A percentile compares a stretch with the other conserved stretches of the same genome.
These are phyloP conservation scores for Mythimna impura DNA, from an alignment of 2,888 invertebrate genomes.

Conservation along the genomic window DNA sequence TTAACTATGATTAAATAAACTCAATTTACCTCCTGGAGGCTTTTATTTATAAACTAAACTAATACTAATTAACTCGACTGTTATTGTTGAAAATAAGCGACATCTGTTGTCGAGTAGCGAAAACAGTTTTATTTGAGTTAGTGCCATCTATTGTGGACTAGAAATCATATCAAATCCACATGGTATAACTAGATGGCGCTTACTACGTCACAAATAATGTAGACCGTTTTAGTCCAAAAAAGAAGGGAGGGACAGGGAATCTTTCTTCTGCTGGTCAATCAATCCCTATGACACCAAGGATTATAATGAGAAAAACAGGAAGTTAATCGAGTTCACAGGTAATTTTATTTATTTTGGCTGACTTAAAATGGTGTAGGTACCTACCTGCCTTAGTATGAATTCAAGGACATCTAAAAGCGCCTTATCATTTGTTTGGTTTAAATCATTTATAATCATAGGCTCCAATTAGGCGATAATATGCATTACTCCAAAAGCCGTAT, in stretches of 20 bases:
- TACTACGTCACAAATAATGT: background rate
- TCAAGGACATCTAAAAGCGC: conserved; percentile 1
- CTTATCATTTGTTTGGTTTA: background rate
- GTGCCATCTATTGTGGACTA: conserved; percentile 69
- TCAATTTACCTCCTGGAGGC: background rate
- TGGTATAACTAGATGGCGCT: conserved; percentile 31
- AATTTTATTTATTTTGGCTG: background rate
- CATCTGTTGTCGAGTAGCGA: conserved; percentile 68
- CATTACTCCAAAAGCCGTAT: conserved; percentile 1
- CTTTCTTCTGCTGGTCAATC: background rate
- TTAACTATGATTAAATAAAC: conserved; percentile 22
- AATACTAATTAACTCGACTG: conserved; percentile 42
- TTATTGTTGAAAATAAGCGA: conserved; percentile 39
- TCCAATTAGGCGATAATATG: conserved; percentile 9
- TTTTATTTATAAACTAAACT: conserved; percentile 2
- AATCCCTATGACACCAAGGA: background rate
- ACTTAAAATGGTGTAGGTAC: too few species aligned
- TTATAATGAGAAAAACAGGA: background rate
- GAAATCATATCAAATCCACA: background rate
- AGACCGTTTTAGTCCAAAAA: background rate
- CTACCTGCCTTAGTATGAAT: background rate
- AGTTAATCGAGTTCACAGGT: background rate
- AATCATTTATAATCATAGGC: conserved; percentile 15
- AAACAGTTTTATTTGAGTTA: background rate
- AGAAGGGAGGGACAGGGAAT: too few species aligned